Evolutionary conservation across 2,888 invertebrate genomes (phyloP).

Genomic region (Copidosoma aretas): DNA sequence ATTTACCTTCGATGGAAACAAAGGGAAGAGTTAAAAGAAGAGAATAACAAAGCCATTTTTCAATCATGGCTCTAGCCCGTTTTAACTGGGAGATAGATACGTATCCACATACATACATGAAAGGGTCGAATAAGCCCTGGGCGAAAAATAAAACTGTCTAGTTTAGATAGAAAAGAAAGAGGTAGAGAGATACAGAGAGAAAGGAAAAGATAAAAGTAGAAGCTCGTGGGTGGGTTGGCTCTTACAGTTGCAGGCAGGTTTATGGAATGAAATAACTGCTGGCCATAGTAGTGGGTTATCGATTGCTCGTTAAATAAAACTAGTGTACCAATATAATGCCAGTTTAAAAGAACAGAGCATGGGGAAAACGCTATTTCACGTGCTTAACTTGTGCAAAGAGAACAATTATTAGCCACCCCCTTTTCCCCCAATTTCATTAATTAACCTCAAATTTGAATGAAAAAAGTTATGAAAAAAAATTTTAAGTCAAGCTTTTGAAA

Average conservation of each 20-base stretch:
- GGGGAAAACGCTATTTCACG: not conserved
- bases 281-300: constrained; percentile 51
- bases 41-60: constrained; percentile 29
- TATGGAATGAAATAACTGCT: constrained; percentile 36
- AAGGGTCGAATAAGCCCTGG: not conserved
- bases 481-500: too few species aligned
- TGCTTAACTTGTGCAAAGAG: not conserved
- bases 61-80: constrained; percentile 25
- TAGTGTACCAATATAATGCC: constrained; percentile 26
- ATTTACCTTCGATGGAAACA: not conserved
- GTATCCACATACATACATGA: too few species aligned
- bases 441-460: too few species aligned
- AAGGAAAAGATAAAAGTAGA: too few species aligned
- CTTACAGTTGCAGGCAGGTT: constrained; percentile 12
- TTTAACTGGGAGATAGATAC: too few species aligned
- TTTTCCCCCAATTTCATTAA: not conserved
- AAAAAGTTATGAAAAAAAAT: too few species aligned
- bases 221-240: not conserved
- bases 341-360: too few species aligned
- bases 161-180: constrained; percentile 2
- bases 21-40: not conserved
- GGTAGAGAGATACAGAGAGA: too few species aligned
- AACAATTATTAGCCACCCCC: not conserved
- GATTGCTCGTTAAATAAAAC: constrained; percentile 44
- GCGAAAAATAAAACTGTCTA: not conserved